A percentile compares a stretch with the other conserved stretches of the same genome.
These are phyloP conservation scores for Macaria liturata DNA, from an alignment of 2,888 invertebrate genomes.

Conservation along the genomic window DNA sequence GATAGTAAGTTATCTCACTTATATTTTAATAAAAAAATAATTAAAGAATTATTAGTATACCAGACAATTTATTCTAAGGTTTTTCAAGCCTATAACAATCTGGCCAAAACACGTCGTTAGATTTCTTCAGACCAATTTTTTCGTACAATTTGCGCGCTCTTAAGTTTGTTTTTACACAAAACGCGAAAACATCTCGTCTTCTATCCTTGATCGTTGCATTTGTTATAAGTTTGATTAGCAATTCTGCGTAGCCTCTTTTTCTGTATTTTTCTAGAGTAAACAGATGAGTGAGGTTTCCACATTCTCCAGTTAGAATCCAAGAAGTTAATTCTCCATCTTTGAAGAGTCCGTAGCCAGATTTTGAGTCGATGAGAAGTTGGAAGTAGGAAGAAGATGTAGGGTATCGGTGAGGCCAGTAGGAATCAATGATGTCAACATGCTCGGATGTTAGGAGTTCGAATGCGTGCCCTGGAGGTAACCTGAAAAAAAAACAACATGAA, in stretches of 20 bases:
- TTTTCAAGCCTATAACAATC: not conserved
- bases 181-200: constrained; percentile 47
- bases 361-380: constrained; percentile 48
- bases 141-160: constrained; percentile 50
- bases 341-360: constrained; percentile 55
- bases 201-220: constrained; percentile 45
- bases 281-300: constrained; percentile 55
- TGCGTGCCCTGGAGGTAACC: constrained; percentile 9
- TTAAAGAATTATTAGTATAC: no score
- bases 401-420: constrained; percentile 55
- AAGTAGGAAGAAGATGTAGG: constrained; percentile 48
- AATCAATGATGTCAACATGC: constrained; percentile 45
- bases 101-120: constrained; percentile 43
- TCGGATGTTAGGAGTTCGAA: constrained; percentile 27
- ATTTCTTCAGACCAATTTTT: constrained; percentile 48
- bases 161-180: constrained; percentile 48
- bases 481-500: constrained; percentile 1
- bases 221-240: constrained; percentile 50
- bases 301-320: constrained; percentile 58
- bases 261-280: constrained; percentile 57
- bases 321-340: constrained; percentile 41
- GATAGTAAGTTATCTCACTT: no score
- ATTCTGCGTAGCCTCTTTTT: constrained; percentile 55
- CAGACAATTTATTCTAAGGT: not conserved
- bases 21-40: no score